A percentile compares a stretch with the other conserved stretches of the same genome.
Evolutionary conservation across 2,113 vertebrate species (phyloP).

Genomic region (Pristiophorus japonicus): DNA sequence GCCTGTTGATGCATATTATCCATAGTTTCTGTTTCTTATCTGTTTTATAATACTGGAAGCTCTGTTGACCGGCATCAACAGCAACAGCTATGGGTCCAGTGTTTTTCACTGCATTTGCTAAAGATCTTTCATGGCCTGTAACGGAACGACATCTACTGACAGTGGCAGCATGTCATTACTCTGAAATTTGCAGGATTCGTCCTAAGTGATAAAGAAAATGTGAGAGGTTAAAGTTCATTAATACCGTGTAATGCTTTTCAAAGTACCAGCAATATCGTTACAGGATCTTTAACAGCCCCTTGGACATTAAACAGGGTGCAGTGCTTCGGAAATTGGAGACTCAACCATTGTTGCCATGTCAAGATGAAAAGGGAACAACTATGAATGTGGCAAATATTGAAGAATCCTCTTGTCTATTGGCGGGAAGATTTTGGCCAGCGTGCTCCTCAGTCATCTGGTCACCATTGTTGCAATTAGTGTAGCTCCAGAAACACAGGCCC

Average conservation of each 20-base stretch:
- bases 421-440: neutral
- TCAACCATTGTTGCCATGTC: neutral
- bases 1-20: neutral
- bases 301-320: neutral
- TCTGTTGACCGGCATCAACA: too few relatives aligned
- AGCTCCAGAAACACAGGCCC: neutral
- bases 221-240: too few relatives aligned
- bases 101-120: too few relatives aligned
- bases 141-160: too few relatives aligned
- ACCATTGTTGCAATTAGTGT: neutral
- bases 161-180: too few relatives aligned
- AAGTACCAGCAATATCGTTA: too few relatives aligned
- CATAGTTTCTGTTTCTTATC: neutral
- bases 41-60: too few relatives aligned
- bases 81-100: too few relatives aligned
- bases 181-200: too few relatives aligned
- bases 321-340: neutral
- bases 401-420: neutral
- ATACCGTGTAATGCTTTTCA: too few relatives aligned
- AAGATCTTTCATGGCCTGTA: too few relatives aligned
- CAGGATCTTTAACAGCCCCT: neutral
- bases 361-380: neutral
- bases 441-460: neutral
- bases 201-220: too few relatives aligned
- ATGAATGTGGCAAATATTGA: neutral